Evolutionary conservation across 2,113 vertebrate genomes (phyloP).

Genomic region (Haemorhous mexicanus): DNA sequence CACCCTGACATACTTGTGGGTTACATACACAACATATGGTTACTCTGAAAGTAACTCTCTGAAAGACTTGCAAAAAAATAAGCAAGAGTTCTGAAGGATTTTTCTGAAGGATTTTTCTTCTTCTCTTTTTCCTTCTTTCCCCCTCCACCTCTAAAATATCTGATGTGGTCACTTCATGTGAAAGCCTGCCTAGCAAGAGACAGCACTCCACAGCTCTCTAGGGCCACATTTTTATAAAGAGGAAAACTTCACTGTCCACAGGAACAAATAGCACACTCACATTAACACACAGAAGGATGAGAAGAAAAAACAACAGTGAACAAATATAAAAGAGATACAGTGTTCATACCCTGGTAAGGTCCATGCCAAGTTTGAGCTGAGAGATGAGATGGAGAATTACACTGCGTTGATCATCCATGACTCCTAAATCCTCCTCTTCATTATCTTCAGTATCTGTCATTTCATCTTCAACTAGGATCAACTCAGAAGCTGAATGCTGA

Average conservation of each 20-base stretch:
- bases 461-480: constrained; percentile 85
- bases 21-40: rapidly evolving
- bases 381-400: constrained; percentile 94
- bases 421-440: constrained; percentile 87
- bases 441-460: constrained; percentile 89
- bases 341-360: constrained; percentile 86
- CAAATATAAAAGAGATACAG: background rate
- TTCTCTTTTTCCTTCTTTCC: background rate
- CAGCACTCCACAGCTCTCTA: background rate
- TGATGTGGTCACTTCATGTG: background rate
- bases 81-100: background rate
- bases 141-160: background rate
- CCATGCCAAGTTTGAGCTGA: constrained; percentile 96
- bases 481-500: constrained; percentile 72
- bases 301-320: background rate
- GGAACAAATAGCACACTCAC: background rate
- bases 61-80: background rate
- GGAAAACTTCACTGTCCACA: background rate
- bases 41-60: background rate
- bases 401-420: constrained; percentile 92
- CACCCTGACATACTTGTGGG: background rate
- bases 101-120: background rate
- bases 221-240: background rate
- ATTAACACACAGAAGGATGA: background rate
- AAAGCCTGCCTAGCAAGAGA: background rate